Evolutionary conservation across 2,888 invertebrate species (phyloP), one percentile per base, ranked within the genome.

Genomic region (Coremacera marginata): DNA sequence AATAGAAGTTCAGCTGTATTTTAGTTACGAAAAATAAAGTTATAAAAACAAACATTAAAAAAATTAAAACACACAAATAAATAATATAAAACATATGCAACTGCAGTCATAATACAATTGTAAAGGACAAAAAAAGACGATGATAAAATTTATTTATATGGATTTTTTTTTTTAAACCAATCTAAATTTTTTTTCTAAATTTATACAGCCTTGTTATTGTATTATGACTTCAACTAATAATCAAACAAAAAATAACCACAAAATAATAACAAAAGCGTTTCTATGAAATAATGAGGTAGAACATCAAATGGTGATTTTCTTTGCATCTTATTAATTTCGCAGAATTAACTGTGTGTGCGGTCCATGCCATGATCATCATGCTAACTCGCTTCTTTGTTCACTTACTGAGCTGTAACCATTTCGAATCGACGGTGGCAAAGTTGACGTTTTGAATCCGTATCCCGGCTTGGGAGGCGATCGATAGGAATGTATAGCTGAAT

Each of bases 381-480:
- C 55, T 52, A 14, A 52, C 31, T 37, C 11, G 37, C 14, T 71
- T 4, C 60, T 76, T 74, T 44, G 51, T 71, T 75, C 78, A 89
- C 90, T 90, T 90, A 90, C 90, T 84, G 90, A 90, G 84, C 90
- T 89, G 86, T 90, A 90, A 81, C 90, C 90, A 84, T 90, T 90
- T 83, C 90, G 90, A 87, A 90, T 90, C 85, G 91, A 91, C 85
- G 93, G 92, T 84, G 94, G 95, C 90, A 95, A 92, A 85, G 95
- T 95, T 88, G 93, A 92, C 84, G 93, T 92, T 91, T 94, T 94
- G 89, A 92, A 91, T 89, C 93, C 92, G 90, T 93, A 94, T 89
- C 95, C 95, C 84, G 95, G 94, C 90, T 94, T 94, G 85, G 94
- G 94, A 86, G 93, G 93, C 91, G 91, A 91, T 86, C 93, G 89